A percentile compares a stretch with the other conserved stretches of the same genome.
These are phyloP conservation scores for Aplochiton taeniatus DNA, from an alignment of 2,797 vertebrate species.

Conservation along the genomic window DNA sequence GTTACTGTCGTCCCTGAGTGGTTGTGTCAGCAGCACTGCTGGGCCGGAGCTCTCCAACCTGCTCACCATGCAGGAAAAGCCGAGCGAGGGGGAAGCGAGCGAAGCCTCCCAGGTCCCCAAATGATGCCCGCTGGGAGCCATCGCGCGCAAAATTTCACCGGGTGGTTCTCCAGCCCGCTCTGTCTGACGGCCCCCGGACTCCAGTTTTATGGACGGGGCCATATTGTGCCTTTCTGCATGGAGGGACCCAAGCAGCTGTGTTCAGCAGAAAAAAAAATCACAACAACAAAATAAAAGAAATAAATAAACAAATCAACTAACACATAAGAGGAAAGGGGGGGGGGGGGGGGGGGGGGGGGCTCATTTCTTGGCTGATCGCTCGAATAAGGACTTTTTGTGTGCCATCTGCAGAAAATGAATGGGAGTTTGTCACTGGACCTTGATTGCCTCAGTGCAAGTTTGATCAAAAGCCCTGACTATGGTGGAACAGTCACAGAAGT, in stretches of 20 bases:
- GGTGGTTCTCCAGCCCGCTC: conserved; percentile 66
- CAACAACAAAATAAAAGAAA: conserved; percentile 65
- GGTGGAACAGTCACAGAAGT: conserved; percentile 38
- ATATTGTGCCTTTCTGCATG: conserved; percentile 77
- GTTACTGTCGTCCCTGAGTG: conserved; percentile 79
- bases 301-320: conserved; percentile 76
- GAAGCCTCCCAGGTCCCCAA: conserved; percentile 65
- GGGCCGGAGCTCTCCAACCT: conserved; percentile 73
- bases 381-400: conserved; percentile 68
- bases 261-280: conserved; percentile 71
- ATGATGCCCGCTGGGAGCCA: conserved; percentile 74
- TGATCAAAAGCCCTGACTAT: conserved; percentile 22
- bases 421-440: conserved; percentile 28
- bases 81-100: conserved; percentile 7
- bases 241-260: conserved; percentile 61
- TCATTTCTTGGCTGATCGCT: conserved; percentile 62
- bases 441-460: conserved; percentile 42
- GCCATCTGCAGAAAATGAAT: conserved; percentile 72
- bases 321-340: conserved; percentile 50
- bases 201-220: conserved; percentile 65
- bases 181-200: conserved; percentile 66
- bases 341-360: conserved; percentile 18
- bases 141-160: conserved; percentile 68
- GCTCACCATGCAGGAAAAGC: conserved; percentile 78
- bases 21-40: conserved; percentile 81